phyloP scores from a whole-genome alignment of 2,113 vertebrate genomes.

The Siniperca chuatsi region DNA sequence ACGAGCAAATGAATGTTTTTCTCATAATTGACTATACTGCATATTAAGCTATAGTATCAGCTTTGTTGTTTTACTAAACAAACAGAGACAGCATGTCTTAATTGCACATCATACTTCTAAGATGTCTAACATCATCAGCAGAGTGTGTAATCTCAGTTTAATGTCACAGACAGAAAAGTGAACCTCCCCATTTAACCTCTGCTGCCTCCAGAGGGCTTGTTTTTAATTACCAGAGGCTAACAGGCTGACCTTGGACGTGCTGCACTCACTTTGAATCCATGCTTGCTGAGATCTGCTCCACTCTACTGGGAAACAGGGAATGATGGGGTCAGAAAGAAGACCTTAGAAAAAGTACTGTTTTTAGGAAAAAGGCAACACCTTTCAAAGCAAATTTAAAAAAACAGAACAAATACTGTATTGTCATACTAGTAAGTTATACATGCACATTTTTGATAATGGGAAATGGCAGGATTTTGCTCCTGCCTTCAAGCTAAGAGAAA shows the following conservation, averaged over 20 bases:
- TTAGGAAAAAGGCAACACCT: not conserved
- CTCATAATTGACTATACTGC: constrained; percentile 8
- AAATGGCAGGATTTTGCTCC: not conserved
- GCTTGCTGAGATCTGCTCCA: constrained; percentile 83
- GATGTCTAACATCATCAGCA: constrained; percentile 68
- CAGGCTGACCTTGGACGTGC: constrained; percentile 89
- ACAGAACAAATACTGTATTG: not conserved
- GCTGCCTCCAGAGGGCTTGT: constrained; percentile 87
- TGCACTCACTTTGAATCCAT: constrained; percentile 87
- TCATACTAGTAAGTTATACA: not conserved
- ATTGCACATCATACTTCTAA: constrained; percentile 31
- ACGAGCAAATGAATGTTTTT: not conserved
- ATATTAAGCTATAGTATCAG: not conserved
- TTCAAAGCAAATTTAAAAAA: not conserved
- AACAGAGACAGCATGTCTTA: constrained; percentile 11
- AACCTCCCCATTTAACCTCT: constrained; percentile 89
- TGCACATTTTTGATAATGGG: constrained; percentile 6
- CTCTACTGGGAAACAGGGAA: constrained; percentile 79
- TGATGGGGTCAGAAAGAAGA: constrained; percentile 59
- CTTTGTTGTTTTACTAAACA: constrained; percentile 43
- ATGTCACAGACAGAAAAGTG: constrained; percentile 80
- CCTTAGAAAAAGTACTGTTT: constrained; percentile 21
- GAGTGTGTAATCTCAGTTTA: constrained; percentile 77
- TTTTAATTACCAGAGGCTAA: constrained; percentile 94
- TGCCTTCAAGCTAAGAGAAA: not conserved